Evolutionary conservation across 2,797 vertebrate species (phyloP), one percentile per base, ranked within the genome.

Genomic region (Notoglanidium macrostoma): DNA sequence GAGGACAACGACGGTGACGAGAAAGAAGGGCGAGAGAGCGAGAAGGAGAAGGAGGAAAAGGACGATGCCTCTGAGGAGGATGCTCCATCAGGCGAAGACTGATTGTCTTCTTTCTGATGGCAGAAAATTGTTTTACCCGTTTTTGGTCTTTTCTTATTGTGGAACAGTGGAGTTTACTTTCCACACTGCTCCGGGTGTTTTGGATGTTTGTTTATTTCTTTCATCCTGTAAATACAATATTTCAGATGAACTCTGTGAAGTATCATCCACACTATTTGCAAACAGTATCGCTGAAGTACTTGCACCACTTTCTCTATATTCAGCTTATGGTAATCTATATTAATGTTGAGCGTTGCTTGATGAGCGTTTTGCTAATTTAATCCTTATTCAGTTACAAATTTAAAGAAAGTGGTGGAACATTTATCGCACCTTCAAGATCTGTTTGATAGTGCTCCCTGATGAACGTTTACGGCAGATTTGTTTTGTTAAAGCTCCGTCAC

Each of bases 11-110:
- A 95, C 88, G 77, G 88, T 8, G 80, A 83, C 15, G 87, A 91
- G 59, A 87, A 91, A 15, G 86, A 91, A 35, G 94, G 90, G 17
- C 93, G 94, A 0, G 94, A 95, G 57, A 95, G 94, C 14, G 95
- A 95, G 46, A 92, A 93, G 8, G 94, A 95, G 3, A 94, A 95
- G 0, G 93, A 95, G 29, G 96, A 96, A 87, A 95, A 96, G 86
- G 98, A 99, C 90, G 98, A 99, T 89, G 98, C 96, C 87, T 99
- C 98, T 87, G 98, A 99, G 96, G 98, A 99, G 92, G 98, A 99
- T 94, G 97, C 96, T 63, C 97, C 96, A 84, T 99, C 98, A 95
- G 98, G 98, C 94, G 98, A 99, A 96, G 98, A 99, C 97, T 99
- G 97, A 96, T 93, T 87, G 91, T 94, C 92, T 91, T 87, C 88